Evolutionary conservation across 2,888 invertebrate species (phyloP).

Genomic region (Cepaea hortensis): DNA sequence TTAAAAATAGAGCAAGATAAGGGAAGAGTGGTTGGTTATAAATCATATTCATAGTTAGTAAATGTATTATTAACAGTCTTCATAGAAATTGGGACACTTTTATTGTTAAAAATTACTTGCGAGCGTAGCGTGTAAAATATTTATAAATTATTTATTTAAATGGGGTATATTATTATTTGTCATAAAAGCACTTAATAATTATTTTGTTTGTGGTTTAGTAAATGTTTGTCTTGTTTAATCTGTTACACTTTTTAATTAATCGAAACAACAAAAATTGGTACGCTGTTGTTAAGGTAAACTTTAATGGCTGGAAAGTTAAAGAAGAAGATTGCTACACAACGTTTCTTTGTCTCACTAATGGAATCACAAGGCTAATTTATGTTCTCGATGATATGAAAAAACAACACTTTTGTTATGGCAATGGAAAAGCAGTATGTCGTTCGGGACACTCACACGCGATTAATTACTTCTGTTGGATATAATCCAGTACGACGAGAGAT

Average conservation of each 20-base stretch:
- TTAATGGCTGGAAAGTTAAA: constrained; percentile 59
- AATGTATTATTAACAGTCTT: too few relatives aligned
- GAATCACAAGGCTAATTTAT: background rate
- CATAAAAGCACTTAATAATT: too few relatives aligned
- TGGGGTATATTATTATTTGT: too few relatives aligned
- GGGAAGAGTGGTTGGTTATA: too few relatives aligned
- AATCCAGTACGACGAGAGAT: constrained; percentile 73
- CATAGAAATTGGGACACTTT: too few relatives aligned
- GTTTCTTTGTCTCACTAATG: background rate
- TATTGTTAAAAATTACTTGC: too few relatives aligned
- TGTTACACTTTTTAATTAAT: background rate
- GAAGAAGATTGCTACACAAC: background rate
- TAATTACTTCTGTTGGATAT: constrained; percentile 74
- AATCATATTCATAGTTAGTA: too few relatives aligned
- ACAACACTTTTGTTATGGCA: constrained; percentile 68
- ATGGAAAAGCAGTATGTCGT: constrained; percentile 74
- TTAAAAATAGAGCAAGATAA: too few relatives aligned
- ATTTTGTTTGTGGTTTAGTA: background rate
- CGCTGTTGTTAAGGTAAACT: constrained; percentile 66
- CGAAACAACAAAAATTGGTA: too few relatives aligned
- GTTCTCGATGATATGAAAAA: background rate
- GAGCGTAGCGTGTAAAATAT: too few relatives aligned
- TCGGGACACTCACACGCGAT: constrained; percentile 71
- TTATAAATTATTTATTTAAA: too few relatives aligned
- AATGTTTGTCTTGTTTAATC: background rate